phyloP scores from a whole-genome alignment of 1,140 invertebrate species.

The Drosophila baimaii region DNA sequence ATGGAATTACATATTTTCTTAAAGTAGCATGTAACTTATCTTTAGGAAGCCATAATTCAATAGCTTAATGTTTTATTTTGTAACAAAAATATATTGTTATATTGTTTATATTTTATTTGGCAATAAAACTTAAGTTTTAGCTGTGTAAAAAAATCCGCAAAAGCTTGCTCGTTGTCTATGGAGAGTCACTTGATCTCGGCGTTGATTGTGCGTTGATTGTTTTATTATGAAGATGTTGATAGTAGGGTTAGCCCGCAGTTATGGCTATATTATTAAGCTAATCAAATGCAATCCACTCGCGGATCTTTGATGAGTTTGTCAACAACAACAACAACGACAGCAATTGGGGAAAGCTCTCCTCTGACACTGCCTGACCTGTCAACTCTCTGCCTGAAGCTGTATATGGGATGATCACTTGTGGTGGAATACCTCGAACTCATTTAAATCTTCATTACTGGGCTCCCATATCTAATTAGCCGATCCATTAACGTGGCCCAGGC shows the following conservation, averaged over 20 bases:
- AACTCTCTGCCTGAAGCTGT: slow-evolving; percentile 11
- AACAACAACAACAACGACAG: slow-evolving; percentile 31
- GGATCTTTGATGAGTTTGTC: slow-evolving; percentile 66
- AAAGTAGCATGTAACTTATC: too few species aligned
- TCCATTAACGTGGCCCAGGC: slow-evolving; percentile 72
- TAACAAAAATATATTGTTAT: too few species aligned
- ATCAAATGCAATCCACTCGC: slow-evolving; percentile 70
- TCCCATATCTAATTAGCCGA: slow-evolving; percentile 67
- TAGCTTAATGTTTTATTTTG: background rate
- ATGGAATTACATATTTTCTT: background rate
- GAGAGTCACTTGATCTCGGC: slow-evolving; percentile 76
- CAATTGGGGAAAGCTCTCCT: slow-evolving; percentile 22
- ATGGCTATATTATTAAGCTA: slow-evolving; percentile 77
- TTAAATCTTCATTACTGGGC: slow-evolving; percentile 14
- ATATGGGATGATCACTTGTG: background rate
- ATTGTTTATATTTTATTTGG: background rate
- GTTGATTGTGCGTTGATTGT: slow-evolving; percentile 81
- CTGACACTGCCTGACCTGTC: slow-evolving; percentile 14
- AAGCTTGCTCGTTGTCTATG: slow-evolving; percentile 65
- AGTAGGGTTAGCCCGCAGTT: slow-evolving; percentile 54
- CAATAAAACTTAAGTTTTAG: background rate
- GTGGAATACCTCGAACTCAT: slow-evolving; percentile 1
- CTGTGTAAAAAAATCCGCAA: background rate
- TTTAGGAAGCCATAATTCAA: rapidly evolving
- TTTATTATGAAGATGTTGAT: slow-evolving; percentile 81